Conservation (phyloP, 2,797 vertebrate genomes). For the Spondyliosoma cantharus region DNA sequence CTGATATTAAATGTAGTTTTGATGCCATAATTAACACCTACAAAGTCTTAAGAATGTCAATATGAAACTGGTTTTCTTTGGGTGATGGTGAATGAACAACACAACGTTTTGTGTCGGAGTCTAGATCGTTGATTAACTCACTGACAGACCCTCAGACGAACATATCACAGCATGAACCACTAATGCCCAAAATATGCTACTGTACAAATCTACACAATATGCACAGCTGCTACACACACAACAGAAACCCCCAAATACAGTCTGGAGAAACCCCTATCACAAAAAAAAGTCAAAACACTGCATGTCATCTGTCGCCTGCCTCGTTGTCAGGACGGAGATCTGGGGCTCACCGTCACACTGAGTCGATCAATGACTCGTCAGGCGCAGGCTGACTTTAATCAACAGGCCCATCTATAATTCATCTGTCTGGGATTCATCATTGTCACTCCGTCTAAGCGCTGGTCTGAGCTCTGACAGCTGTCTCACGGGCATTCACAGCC, state of each 20-base stretch:
- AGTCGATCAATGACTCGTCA: slow-evolving; percentile 76
- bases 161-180: not conserved
- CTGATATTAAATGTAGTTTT: too few relatives aligned
- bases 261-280: not conserved
- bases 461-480: slow-evolving; percentile 71
- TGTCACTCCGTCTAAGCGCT: slow-evolving; percentile 68
- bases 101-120: not conserved
- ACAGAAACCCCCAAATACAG: not conserved
- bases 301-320: slow-evolving; percentile 29
- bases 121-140: not conserved
- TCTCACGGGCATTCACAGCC: slow-evolving; percentile 65
- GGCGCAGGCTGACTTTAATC: slow-evolving; percentile 73
- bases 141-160: not conserved
- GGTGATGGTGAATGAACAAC: not conserved
- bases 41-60: too few relatives aligned
- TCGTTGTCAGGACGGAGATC: slow-evolving; percentile 44
- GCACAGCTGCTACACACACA: not conserved
- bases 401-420: slow-evolving; percentile 83
- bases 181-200: not conserved
- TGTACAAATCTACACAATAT: not conserved
- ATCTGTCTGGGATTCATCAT: slow-evolving; percentile 79
- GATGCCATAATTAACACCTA: too few relatives aligned
- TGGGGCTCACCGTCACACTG: slow-evolving; percentile 39
- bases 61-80: not conserved
- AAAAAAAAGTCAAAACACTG: not conserved